Evolutionary conservation across 2,888 invertebrate species (phyloP).

Genomic region (Apotomis betuletana): DNA sequence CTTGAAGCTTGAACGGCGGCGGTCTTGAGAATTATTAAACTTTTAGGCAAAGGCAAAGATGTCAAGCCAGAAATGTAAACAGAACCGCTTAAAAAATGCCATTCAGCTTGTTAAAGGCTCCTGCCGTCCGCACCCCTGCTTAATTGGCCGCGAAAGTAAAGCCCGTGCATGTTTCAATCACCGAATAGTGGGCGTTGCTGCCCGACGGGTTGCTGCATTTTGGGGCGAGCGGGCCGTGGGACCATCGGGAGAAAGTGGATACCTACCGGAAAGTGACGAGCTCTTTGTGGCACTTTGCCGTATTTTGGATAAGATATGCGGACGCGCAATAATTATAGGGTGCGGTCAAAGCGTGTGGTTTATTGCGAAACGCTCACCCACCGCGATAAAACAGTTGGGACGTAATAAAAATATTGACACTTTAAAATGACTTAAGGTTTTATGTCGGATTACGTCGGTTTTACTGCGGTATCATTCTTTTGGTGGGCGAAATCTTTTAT

Average conservation of each 20-base stretch:
- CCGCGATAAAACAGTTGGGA: slow-evolving; percentile 10
- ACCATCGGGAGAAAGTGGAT: slow-evolving; percentile 75
- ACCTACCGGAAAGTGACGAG: slow-evolving; percentile 60
- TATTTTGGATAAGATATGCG: slow-evolving; percentile 55
- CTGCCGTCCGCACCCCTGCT: slow-evolving; percentile 33
- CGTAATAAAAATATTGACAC: slow-evolving; percentile 27
- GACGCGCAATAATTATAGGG: slow-evolving; percentile 66
- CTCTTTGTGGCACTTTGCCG: slow-evolving; percentile 66
- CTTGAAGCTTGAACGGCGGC: background rate
- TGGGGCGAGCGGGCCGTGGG: slow-evolving; percentile 75
- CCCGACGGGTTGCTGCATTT: slow-evolving; percentile 63
- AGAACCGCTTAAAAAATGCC: slow-evolving; percentile 18
- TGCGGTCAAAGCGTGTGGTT: slow-evolving; percentile 53
- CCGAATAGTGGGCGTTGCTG: slow-evolving; percentile 78
- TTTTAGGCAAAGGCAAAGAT: slow-evolving; percentile 9
- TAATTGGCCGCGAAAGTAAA: slow-evolving; percentile 48
- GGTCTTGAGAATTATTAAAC: background rate
- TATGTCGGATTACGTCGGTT: slow-evolving; percentile 15
- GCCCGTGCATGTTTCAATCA: slow-evolving; percentile 69
- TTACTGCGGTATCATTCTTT: slow-evolving; percentile 4
- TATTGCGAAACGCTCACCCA: slow-evolving; percentile 48
- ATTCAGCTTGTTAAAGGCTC: slow-evolving; percentile 35
- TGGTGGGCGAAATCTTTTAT: background rate
- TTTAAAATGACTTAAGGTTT: slow-evolving; percentile 24
- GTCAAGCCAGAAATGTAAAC: slow-evolving; percentile 14